Base-by-base conservation (phyloP, 2,113 vertebrate species). In the Tenebrosternarchus preto region DNA sequence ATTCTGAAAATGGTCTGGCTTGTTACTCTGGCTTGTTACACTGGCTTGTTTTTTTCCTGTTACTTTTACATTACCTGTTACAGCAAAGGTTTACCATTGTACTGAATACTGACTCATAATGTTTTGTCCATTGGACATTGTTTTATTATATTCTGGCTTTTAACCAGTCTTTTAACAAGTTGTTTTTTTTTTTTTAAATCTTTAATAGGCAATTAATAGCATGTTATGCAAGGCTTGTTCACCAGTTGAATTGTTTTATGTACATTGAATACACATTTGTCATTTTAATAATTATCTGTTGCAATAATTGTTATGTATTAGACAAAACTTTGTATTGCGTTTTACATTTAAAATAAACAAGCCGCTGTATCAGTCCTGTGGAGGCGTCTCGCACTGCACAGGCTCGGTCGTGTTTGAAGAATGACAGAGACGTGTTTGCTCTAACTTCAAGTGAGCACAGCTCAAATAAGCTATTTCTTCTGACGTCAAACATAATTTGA, bases 401-500 rank as follows among this genome's bases (percentile, higher is more conserved):
- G 43, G 19, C 36, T 53, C 68, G 27, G 46, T 2, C 43, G 31
- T n/a, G 69, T 25, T 78, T 39, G 59, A 9, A 56, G 59, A 36
- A 59, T 67, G 81, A 57, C 80, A n/a, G 69, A 73, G 63, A 69
- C 53, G 43, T 57, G 55, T 78, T 60, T 66, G 57, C 61, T 77
- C n/a, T 78, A 56, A 77, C 50, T 73, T 31, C 25, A 70, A 79
- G 55, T 76, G 77, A 73, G 60, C 57, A 22, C n/a, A 66, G 68
- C 80, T 82, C 57, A 82, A 82, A 67, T 57, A 59, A 60, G 53
- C 70, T 73, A 22, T 55, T 79, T 57, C 53, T 55, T 71, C 29
- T 82, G 77, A 86, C 78, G 79, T 83, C 73, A 83, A 83, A 85
- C 74, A 77, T 74, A 81, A 80, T 55, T 55, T 69, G 84, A 82